phyloP scores from a whole-genome alignment of 2,113 vertebrate species.

The Cinclus cinclus region DNA sequence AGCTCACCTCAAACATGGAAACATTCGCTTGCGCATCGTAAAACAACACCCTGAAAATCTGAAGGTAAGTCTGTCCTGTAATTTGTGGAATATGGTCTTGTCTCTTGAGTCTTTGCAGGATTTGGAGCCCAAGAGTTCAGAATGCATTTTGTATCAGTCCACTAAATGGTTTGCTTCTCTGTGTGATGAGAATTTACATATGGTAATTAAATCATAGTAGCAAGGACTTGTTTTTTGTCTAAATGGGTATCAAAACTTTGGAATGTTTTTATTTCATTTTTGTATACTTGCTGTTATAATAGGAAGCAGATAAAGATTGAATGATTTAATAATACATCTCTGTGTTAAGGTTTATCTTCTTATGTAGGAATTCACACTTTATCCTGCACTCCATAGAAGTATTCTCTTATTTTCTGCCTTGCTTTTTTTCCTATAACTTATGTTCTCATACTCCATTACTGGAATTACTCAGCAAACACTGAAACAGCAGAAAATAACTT shows the following conservation, averaged over 20 bases:
- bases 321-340: neutral
- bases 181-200: neutral
- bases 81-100: neutral
- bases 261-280: neutral
- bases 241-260: neutral
- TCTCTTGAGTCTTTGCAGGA: neutral
- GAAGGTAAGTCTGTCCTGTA: conserved; percentile 61
- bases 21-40: conserved; percentile 55
- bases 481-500: neutral
- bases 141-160: neutral
- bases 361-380: neutral
- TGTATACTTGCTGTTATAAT: neutral
- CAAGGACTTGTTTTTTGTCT: neutral
- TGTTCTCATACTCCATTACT: neutral
- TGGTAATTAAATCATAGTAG: neutral
- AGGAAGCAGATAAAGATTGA: neutral
- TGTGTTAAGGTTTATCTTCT: neutral
- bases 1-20: neutral
- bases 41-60: conserved; percentile 69
- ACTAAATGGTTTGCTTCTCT: neutral
- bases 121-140: neutral
- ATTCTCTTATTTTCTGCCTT: neutral
- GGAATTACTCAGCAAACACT: neutral
- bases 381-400: neutral
- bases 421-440: neutral